Percentiles rank a stretch among this genome's conserved stretches.
Conservation (phyloP, 2,888 invertebrate genomes). For the Galerucella calmariensis region DNA sequence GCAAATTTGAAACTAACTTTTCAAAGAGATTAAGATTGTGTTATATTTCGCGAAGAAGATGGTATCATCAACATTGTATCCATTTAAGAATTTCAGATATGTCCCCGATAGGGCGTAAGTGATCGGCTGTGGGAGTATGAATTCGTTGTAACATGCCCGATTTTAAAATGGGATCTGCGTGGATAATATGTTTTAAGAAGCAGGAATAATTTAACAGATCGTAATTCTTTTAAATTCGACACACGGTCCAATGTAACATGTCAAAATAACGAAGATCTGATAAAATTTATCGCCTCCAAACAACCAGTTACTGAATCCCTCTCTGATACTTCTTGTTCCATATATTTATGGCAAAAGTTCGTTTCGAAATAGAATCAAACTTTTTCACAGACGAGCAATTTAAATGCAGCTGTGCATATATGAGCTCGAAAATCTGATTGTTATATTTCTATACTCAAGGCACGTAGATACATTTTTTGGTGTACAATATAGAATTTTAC, state of each 20-base stretch:
- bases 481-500: too few species aligned
- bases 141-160: background rate
- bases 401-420: conserved; percentile 26
- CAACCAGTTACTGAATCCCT: background rate
- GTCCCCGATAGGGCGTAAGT: background rate
- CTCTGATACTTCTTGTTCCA: background rate
- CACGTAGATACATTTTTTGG: conserved; percentile 13
- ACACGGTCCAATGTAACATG: too few species aligned
- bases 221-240: background rate
- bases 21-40: conserved; percentile 17
- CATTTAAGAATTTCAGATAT: background rate
- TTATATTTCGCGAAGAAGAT: conserved; percentile 19
- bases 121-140: background rate
- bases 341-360: conserved; percentile 1
- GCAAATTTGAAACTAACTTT: too few species aligned
- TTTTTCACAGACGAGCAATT: conserved; percentile 16
- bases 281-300: background rate
- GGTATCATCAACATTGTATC: conserved; percentile 9
- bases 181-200: background rate
- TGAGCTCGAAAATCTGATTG: conserved; percentile 19
- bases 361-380: conserved; percentile 20
- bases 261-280: background rate
- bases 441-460: conserved; percentile 5
- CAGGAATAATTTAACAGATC: background rate
- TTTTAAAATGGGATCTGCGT: background rate